Conservation (phyloP, 1,140 invertebrate species). For the Sipha flava region DNA sequence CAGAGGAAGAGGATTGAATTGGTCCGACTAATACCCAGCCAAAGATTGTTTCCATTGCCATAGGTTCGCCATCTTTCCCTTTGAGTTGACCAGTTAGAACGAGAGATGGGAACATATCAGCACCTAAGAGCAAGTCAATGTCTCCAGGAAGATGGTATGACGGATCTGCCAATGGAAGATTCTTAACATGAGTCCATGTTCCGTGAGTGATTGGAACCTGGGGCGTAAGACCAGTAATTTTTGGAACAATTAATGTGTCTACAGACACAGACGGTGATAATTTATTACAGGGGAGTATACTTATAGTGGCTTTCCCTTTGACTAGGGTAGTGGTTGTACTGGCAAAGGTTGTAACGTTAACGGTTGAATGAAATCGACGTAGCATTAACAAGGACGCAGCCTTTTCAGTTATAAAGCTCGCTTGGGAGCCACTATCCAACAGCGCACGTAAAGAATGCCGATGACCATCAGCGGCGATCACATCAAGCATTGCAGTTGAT, state of each 20-base stretch:
- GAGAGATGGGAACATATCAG: background rate
- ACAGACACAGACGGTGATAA: background rate
- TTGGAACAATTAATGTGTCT: background rate
- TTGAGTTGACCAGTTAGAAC: too few species aligned
- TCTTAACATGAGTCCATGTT: background rate
- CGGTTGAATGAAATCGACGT: too few species aligned
- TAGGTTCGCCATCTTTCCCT: background rate
- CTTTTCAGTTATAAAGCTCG: background rate
- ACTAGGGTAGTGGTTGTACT: background rate
- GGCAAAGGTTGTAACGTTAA: background rate
- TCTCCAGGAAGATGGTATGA: background rate
- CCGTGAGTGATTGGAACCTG: background rate
- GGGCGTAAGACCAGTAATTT: background rate
- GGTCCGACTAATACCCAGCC: background rate
- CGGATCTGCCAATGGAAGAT: background rate
- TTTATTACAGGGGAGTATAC: background rate
- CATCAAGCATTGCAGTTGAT: background rate
- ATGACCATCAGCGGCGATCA: background rate
- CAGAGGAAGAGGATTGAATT: too few species aligned
- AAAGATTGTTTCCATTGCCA: background rate
- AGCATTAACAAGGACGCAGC: background rate
- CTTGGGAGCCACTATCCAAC: background rate
- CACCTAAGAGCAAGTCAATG: background rate
- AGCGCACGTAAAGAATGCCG: background rate
- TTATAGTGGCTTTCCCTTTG: background rate